Evolutionary conservation across 1,140 invertebrate species (phyloP).

Genomic region (Drosophila neocordata): DNA sequence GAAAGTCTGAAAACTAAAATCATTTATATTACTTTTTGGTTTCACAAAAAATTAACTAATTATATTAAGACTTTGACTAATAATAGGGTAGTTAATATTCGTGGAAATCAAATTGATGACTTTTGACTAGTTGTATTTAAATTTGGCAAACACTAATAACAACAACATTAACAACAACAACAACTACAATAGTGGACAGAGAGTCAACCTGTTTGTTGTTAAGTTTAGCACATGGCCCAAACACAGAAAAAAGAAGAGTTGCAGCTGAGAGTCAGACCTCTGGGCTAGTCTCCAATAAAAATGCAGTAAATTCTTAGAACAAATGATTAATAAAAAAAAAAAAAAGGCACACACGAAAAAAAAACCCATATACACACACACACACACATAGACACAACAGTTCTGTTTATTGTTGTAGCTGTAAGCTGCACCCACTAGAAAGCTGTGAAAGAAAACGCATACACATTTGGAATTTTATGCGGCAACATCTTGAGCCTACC

Average conservation of each 20-base stretch:
- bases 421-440: conserved; percentile 74
- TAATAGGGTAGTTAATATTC: conserved; percentile 17
- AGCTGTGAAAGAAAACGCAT: conserved; percentile 74
- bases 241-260: conserved; percentile 29
- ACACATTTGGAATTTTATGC: conserved; percentile 68
- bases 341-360: conserved; percentile 39
- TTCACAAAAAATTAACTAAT: not conserved
- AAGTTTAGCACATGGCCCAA: conserved; percentile 73
- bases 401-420: conserved; percentile 25
- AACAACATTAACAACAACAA: conserved; percentile 56
- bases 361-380: conserved; percentile 6
- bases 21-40: no score
- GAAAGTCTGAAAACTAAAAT: no score
- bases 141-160: conserved; percentile 76
- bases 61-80: not conserved
- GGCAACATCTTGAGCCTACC: conserved; percentile 49
- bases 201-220: conserved; percentile 71
- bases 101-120: not conserved
- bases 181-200: conserved; percentile 22
- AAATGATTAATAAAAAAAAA: conserved; percentile 81
- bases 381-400: not conserved
- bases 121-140: conserved; percentile 65
- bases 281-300: conserved; percentile 76
- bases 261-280: conserved; percentile 30
- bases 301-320: conserved; percentile 79